Percentiles rank a stretch among this genome's conserved stretches.
Conservation (phyloP, 2,888 invertebrate species). For the Plagodis pulveraria region DNA sequence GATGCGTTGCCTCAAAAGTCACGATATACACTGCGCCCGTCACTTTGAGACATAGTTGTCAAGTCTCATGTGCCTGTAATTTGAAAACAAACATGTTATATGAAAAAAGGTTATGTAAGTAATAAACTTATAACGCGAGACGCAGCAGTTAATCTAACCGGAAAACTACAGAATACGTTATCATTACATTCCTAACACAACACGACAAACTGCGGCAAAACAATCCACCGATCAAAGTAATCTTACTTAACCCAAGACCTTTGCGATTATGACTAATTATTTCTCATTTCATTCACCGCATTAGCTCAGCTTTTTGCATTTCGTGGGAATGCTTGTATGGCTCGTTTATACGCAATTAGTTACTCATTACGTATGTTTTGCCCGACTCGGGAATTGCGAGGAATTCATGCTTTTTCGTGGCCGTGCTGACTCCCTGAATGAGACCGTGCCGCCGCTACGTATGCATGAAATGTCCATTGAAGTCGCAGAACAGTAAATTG, state of each 20-base stretch:
- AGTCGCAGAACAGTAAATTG: slow-evolving; percentile 34
- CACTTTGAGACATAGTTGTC: too few species aligned
- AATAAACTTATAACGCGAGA: too few species aligned
- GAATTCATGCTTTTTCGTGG: slow-evolving; percentile 51
- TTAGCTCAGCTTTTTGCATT: slow-evolving; percentile 51
- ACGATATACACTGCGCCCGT: too few species aligned
- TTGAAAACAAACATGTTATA: too few species aligned
- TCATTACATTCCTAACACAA: slow-evolving; percentile 4
- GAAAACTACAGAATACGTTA: neutral
- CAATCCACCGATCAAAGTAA: slow-evolving; percentile 23
- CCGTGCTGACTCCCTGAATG: slow-evolving; percentile 54
- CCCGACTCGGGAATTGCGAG: slow-evolving; percentile 54
- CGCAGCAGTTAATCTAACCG: too few species aligned
- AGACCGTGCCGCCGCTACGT: slow-evolving; percentile 41
- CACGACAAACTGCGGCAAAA: slow-evolving; percentile 18
- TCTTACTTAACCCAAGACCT: slow-evolving; percentile 29
- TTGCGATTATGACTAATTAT: slow-evolving; percentile 32
- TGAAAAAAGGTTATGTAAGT: too few species aligned
- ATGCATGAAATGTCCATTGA: slow-evolving; percentile 41
- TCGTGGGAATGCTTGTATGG: slow-evolving; percentile 66
- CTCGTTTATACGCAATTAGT: slow-evolving; percentile 73
- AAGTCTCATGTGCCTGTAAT: too few species aligned
- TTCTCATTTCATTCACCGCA: slow-evolving; percentile 48
- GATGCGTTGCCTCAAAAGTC: too few species aligned
- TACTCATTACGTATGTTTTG: slow-evolving; percentile 68